These are phyloP conservation scores for Thaumatotibia leucotreta DNA, from an alignment of 1,140 invertebrate species.

Conservation along the genomic window DNA sequence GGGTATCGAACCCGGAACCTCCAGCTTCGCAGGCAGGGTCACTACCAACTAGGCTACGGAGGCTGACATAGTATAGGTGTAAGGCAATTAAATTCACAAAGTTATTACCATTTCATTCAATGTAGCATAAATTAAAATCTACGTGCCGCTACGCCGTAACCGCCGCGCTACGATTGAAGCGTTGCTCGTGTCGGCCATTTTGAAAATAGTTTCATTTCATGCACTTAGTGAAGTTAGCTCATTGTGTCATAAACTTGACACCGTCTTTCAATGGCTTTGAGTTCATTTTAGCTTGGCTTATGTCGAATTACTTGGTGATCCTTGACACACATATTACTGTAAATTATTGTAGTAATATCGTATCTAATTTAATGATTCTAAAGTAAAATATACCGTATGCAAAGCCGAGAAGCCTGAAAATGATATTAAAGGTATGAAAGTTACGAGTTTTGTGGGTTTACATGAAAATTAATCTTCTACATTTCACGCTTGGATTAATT, in stretches of 20 bases:
- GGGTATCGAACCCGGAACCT: no score
- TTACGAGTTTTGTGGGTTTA: background rate
- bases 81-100: no score
- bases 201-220: slow-evolving; percentile 1
- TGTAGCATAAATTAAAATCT: background rate
- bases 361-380: background rate
- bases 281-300: background rate
- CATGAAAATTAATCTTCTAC: background rate
- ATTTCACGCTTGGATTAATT: background rate
- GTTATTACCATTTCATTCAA: no score
- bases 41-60: no score
- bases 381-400: background rate
- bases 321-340: background rate
- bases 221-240: background rate
- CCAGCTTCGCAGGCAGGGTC: no score
- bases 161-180: background rate
- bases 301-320: background rate
- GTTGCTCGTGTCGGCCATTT: background rate
- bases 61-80: no score
- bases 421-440: background rate
- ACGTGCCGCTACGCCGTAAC: background rate
- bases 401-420: background rate
- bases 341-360: background rate
- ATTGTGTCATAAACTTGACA: background rate
- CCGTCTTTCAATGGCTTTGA: background rate